Conservation (phyloP, 2,113 vertebrate genomes). For the Phylloscopus whistleri region DNA sequence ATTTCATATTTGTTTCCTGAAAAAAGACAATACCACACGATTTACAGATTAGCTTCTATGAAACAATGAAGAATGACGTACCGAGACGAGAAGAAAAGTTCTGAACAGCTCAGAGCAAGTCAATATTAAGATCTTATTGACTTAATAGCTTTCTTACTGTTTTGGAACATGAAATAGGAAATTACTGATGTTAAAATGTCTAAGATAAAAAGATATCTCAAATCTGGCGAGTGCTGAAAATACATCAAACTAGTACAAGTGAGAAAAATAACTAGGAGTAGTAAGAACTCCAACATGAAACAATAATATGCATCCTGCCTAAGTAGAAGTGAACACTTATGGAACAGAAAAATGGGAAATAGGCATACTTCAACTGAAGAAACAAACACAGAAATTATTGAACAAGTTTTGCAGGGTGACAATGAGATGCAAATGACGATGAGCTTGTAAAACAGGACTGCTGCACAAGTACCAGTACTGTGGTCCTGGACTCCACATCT, state of each 20-base stretch:
- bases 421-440: neutral
- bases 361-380: neutral
- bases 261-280: neutral
- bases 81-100: neutral
- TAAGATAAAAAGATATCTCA: neutral
- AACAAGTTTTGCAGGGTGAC: neutral
- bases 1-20: neutral
- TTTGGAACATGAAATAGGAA: neutral
- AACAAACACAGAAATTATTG: neutral
- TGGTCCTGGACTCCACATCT: neutral
- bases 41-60: neutral
- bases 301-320: neutral
- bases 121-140: neutral
- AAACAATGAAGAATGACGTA: neutral
- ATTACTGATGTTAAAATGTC: neutral
- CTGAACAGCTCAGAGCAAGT: neutral
- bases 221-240: neutral
- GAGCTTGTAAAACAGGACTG: neutral
- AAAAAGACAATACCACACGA: neutral
- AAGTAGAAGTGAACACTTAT: neutral
- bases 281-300: neutral
- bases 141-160: neutral
- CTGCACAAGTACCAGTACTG: neutral
- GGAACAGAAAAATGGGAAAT: neutral
- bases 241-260: neutral